Base-by-base conservation (phyloP, 2,888 invertebrate species). In the Apoderus coryli region DNA sequence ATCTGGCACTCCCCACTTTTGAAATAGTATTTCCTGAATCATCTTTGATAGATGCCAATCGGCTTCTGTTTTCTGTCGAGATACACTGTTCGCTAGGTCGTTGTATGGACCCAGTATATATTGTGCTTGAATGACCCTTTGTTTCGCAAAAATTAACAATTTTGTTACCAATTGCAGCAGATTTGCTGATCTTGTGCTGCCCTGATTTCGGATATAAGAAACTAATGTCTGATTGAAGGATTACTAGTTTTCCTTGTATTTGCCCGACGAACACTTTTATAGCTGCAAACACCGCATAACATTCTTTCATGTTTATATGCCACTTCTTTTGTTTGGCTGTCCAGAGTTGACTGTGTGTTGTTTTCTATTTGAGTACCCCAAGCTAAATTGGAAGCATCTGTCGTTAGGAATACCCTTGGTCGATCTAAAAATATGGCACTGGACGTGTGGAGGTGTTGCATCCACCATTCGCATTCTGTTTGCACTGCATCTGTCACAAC, bases 41-140 rank as follows among this genome's bases (percentile, higher is more conserved):
- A 10, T 22, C 6, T 11, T 15, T 7, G 36, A 38, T 10, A 41
- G 13, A 12, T 39, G 37, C 40, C 40, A 42, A 24, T 43, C 39
- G 12, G 40, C 22, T 14, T 37, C n/a, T n/a, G 11, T 10, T 10
- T 31, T 37, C 10, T 26, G 24, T 10, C 37, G 11, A 6, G 39
- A 43, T 9, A 43, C 27, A 24, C 38, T 40, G 40, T 44, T 39
- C 6, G 44, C 42, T 3, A 38, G 16, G 10, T 37, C 38, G 38
- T 44, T 44, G 36, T 13, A 40, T 7, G 16, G 11, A 3, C 42
- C 39, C 14, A 37, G 42, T 6, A 43, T 31, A 29, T 38, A 41
- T 6, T 43, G 32, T n/a, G 19, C 19, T n/a, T 19, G 19, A 19
- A 19, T 19, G 25, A 24, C 35, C 35, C 37, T 22, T 7, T 15